Evolutionary conservation across 2,113 vertebrate species (phyloP), one percentile per base, ranked within the genome.

Genomic region (Myiozetetes cayanensis): DNA sequence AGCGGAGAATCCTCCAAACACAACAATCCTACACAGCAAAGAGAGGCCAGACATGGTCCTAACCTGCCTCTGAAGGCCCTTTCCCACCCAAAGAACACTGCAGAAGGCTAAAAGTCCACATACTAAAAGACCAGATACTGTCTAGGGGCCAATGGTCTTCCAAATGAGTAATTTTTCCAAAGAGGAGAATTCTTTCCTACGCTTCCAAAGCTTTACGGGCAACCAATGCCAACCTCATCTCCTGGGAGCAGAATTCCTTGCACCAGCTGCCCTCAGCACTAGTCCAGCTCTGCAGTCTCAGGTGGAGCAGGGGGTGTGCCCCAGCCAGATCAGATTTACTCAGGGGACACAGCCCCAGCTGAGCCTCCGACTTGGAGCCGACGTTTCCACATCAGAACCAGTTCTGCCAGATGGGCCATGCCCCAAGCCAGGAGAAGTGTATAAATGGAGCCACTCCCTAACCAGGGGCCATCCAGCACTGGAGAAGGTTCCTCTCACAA

Each of bases 391-490:
- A 76, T 31, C 59, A 83, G 83, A 96, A 96, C 96, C 87, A 87
- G 97, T 97, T 97, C 78, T 94, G 91, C 96, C 92, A 95, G 94
- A 58, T 79, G 77, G 94, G 90, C 92, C 28, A n/a, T 96, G 93
- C 97, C 94, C 73, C 89, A 24, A 95, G 92, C 86, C 92, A 93
- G 74, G 75, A 81, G 72, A 56, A 94, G 71, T 66, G 55, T 77
- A 73, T 71, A 91, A 94, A 93, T 31, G 85, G 44, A 87, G 74
- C 85, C 98, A 97, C 96, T 98, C 98, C 97, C 86, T 73, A 89
- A 94, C 85, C 87, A 50, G 43, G 71, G 87, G 87, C 90, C 61
- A 80, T n/a, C 70, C 72, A 68, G 66, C 3, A 1, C 49, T 79
- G 68, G 28, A 88, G 50, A 96, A 59, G 30, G 24, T 62, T 90